Conservation (phyloP, 1,140 invertebrate genomes). For the Pseudoatta argentina region DNA sequence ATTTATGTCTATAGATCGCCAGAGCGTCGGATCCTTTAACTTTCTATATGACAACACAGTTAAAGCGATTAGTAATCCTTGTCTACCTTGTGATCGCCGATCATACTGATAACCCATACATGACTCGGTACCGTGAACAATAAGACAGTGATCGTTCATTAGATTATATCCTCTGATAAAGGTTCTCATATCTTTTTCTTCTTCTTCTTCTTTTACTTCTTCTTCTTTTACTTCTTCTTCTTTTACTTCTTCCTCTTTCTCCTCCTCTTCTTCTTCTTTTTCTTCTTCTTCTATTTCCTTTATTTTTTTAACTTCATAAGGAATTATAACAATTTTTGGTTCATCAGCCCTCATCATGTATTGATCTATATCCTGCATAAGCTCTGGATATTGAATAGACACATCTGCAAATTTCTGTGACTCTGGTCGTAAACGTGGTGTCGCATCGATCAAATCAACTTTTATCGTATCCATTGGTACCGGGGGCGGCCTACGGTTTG, state of each 20-base stretch:
- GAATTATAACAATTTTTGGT: constrained; percentile 59
- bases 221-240: constrained; percentile 53
- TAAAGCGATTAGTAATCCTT: constrained; percentile 77
- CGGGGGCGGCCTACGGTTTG: constrained; percentile 75
- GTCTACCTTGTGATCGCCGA: constrained; percentile 73
- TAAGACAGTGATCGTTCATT: constrained; percentile 76
- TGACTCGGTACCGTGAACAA: constrained; percentile 78
- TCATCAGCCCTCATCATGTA: constrained; percentile 76
- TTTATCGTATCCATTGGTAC: neutral
- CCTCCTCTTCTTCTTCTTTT: neutral
- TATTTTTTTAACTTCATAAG: constrained; percentile 26
- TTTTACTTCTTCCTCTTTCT: constrained; percentile 34
- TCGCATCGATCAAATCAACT: constrained; percentile 55
- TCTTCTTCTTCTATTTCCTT: constrained; percentile 37
- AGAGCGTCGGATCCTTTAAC: constrained; percentile 71
- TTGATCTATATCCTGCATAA: constrained; percentile 75
- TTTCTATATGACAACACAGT: constrained; percentile 73
- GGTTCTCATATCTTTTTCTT: neutral
- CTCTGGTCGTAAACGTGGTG: constrained; percentile 68
- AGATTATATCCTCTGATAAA: constrained; percentile 73
- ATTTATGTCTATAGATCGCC: constrained; percentile 79
- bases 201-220: constrained; percentile 28
- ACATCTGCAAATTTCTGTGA: constrained; percentile 58
- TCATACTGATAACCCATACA: constrained; percentile 53
- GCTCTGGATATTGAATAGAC: constrained; percentile 77